Conservation (phyloP, 2,797 vertebrate genomes). For the Syncerus caffer region DNA sequence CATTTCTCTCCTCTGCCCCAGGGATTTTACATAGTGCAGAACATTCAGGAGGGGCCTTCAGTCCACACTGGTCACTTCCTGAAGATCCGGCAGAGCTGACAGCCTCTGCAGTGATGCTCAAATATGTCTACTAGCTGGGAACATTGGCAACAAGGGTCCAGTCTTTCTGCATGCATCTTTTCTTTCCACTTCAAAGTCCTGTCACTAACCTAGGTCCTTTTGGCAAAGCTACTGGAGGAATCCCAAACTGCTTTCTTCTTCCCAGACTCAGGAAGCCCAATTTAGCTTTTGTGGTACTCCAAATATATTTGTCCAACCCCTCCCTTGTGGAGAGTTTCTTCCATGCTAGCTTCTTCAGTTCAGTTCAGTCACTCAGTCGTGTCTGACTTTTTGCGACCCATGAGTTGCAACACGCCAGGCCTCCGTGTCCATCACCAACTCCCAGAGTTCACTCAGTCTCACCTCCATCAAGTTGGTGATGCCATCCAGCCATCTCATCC, state of each 20-base stretch:
- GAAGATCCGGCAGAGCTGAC: background rate
- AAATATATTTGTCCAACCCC: background rate
- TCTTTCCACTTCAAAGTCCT: background rate
- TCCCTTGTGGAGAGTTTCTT: background rate
- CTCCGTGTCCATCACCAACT: too few relatives aligned
- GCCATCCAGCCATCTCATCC: too few relatives aligned
- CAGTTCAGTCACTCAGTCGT: too few relatives aligned
- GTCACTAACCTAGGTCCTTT: background rate
- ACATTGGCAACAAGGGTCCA: background rate
- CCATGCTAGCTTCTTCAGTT: background rate
- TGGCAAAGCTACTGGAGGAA: background rate
- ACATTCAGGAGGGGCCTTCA: background rate
- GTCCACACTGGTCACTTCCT: background rate
- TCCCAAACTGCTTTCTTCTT: background rate
- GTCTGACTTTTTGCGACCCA: too few relatives aligned
- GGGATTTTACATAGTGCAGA: background rate
- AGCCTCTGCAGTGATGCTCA: background rate
- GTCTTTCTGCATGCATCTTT: background rate
- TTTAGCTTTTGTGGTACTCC: background rate
- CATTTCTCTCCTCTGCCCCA: background rate
- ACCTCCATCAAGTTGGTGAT: too few relatives aligned
- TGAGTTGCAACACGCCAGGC: too few relatives aligned
- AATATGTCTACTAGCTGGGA: background rate
- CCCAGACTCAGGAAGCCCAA: background rate
- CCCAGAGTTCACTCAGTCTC: too few relatives aligned